Evolutionary conservation across 2,888 invertebrate genomes (phyloP).

Genomic region (Aphidius colemani): DNA sequence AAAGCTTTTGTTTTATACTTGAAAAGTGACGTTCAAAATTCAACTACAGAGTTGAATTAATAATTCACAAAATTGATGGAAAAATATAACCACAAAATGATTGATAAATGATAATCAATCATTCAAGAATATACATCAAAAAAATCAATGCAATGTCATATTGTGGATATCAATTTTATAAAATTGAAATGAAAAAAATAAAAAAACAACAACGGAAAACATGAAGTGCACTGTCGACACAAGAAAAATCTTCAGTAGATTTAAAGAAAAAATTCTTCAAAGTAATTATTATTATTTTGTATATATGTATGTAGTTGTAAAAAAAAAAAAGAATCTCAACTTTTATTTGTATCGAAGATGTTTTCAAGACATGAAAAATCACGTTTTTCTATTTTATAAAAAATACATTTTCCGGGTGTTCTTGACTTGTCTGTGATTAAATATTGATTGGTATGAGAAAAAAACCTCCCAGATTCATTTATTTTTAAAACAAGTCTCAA

Average conservation of each 20-base stretch:
- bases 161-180: slow-evolving; percentile 39
- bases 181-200: slow-evolving; percentile 31
- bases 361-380: neutral
- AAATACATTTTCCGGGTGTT: neutral
- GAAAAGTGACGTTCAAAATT: too few relatives aligned
- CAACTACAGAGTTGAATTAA: too few relatives aligned
- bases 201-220: slow-evolving; percentile 21
- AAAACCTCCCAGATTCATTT: too few relatives aligned
- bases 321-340: neutral
- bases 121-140: slow-evolving; percentile 19
- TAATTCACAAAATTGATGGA: too few relatives aligned
- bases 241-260: slow-evolving; percentile 13
- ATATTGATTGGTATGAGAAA: too few relatives aligned
- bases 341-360: neutral
- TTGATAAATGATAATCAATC: slow-evolving; percentile 23
- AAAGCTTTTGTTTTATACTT: too few relatives aligned
- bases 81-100: neutral
- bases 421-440: too few relatives aligned
- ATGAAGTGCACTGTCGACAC: slow-evolving; percentile 26
- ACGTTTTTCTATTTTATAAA: slow-evolving; percentile 3
- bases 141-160: slow-evolving; percentile 38
- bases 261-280: neutral
- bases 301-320: neutral
- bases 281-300: slow-evolving; percentile 8
- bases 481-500: too few relatives aligned